Evolutionary conservation across 1,140 invertebrate genomes (phyloP).

Genomic region (Drosophila persimilis): DNA sequence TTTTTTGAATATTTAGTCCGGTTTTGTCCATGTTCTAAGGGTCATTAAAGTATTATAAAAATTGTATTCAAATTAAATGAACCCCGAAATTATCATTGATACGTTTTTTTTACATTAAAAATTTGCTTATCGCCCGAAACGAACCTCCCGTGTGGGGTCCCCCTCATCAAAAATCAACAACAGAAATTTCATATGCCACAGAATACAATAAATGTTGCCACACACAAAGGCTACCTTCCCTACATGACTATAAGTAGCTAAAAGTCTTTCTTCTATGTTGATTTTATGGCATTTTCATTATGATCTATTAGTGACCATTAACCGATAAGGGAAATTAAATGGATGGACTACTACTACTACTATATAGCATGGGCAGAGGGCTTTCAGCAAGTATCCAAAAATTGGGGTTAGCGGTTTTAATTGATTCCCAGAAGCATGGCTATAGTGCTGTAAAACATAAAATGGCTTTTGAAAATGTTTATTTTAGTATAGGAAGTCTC

Average conservation of each 20-base stretch:
- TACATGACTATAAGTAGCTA: constrained; percentile 51
- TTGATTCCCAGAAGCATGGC: too few species aligned
- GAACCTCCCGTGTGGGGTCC: constrained; percentile 23
- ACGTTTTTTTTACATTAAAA: constrained; percentile 44
- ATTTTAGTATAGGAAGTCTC: too few species aligned
- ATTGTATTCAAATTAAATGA: constrained; percentile 71
- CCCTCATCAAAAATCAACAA: constrained; percentile 36
- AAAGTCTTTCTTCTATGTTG: constrained; percentile 42
- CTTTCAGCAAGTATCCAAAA: neutral
- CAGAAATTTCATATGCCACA: constrained; percentile 12
- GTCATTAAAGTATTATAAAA: constrained; percentile 67
- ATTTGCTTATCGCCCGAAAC: constrained; percentile 57
- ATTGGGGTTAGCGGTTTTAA: too few species aligned
- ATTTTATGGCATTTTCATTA: constrained; percentile 68
- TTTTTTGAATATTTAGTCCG: constrained; percentile 15
- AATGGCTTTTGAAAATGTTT: too few species aligned
- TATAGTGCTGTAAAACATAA: too few species aligned
- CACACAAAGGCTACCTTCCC: constrained; percentile 45
- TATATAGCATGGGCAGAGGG: constrained; percentile 17
- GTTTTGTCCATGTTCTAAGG: constrained; percentile 33
- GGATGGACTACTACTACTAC: neutral
- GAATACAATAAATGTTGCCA: constrained; percentile 32
- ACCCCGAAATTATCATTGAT: constrained; percentile 46
- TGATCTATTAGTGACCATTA: constrained; percentile 78
- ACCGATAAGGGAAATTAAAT: constrained; percentile 58